phyloP scores from a whole-genome alignment of 2,888 invertebrate species.

The Patella caerulea region DNA sequence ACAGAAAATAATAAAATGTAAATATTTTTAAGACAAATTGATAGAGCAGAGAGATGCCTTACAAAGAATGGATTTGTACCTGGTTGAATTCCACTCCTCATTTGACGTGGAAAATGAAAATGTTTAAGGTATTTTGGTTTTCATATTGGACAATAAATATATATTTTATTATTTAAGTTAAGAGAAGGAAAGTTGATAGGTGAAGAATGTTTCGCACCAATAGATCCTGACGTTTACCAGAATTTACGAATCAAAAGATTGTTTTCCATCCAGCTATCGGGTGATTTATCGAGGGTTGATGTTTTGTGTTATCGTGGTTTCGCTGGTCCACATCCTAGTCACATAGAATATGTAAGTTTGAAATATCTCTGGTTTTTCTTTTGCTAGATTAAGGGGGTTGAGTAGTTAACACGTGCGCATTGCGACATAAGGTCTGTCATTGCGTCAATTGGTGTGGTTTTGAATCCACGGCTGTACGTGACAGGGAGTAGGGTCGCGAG shows the following conservation, averaged over 20 bases:
- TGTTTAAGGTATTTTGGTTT: not conserved
- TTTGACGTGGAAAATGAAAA: not conserved
- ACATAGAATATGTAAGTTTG: constrained; percentile 11
- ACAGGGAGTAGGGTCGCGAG: too few relatives aligned
- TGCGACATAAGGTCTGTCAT: too few relatives aligned
- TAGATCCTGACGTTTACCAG: constrained; percentile 39
- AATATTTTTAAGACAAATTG: too few relatives aligned
- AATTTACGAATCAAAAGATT: constrained; percentile 39
- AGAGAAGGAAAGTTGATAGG: constrained; percentile 36
- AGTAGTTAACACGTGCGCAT: too few relatives aligned
- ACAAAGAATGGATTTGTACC: too few relatives aligned
- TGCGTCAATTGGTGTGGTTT: too few relatives aligned
- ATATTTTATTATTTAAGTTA: constrained; percentile 35
- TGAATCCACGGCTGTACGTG: too few relatives aligned
- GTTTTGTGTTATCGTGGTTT: constrained; percentile 37
- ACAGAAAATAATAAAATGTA: too few relatives aligned
- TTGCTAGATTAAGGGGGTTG: too few relatives aligned
- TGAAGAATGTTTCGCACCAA: constrained; percentile 42
- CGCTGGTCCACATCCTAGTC: constrained; percentile 19
- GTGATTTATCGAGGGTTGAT: constrained; percentile 19
- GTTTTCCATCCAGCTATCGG: constrained; percentile 42
- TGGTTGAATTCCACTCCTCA: too few relatives aligned
- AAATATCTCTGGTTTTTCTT: too few relatives aligned
- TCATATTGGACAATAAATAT: not conserved
- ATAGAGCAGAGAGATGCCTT: too few relatives aligned